Evolutionary conservation across 1,140 invertebrate genomes (phyloP).

Genomic region (Ephestia elutella): DNA sequence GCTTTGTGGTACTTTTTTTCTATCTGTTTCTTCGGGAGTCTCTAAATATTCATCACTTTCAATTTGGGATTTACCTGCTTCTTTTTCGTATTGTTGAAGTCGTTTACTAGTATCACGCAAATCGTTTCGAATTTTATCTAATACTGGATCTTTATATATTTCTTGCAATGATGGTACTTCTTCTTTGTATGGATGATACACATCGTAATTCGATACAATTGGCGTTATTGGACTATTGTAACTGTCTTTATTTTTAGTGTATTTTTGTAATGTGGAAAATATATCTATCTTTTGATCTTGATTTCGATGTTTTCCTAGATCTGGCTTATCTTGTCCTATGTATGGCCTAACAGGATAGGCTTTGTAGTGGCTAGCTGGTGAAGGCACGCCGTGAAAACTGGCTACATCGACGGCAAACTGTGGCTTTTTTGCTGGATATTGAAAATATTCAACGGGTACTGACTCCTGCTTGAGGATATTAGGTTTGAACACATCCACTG

Average conservation of each 20-base stretch:
- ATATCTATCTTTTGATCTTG: conserved; percentile 31
- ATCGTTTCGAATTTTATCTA: conserved; percentile 60
- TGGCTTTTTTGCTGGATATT: conserved; percentile 57
- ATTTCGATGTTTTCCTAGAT: conserved; percentile 48
- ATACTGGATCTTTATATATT: conserved; percentile 60
- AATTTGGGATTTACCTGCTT: conserved; percentile 44
- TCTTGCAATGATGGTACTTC: conserved; percentile 53
- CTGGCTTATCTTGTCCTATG: conserved; percentile 38
- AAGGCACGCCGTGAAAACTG: conserved; percentile 42
- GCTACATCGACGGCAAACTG: conserved; percentile 57
- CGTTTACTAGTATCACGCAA: conserved; percentile 50
- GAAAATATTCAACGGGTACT: conserved; percentile 49
- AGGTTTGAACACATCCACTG: conserved; percentile 23
- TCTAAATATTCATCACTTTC: conserved; percentile 51
- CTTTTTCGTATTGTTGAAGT: conserved; percentile 58
- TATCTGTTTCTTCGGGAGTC: conserved; percentile 44
- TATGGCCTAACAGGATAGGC: conserved; percentile 46
- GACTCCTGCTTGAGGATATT: conserved; percentile 21
- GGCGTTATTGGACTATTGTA: conserved; percentile 31
- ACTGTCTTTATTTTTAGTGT: conserved; percentile 27
- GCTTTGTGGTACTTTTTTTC: conserved; percentile 51
- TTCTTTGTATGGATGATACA: conserved; percentile 62
- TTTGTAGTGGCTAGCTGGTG: conserved; percentile 48
- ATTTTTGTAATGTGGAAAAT: conserved; percentile 41
- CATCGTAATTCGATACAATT: conserved; percentile 45